Evolutionary conservation across 2,888 invertebrate species (phyloP), one percentile per base, ranked within the genome.

Genomic region (Hypsopygia costalis): DNA sequence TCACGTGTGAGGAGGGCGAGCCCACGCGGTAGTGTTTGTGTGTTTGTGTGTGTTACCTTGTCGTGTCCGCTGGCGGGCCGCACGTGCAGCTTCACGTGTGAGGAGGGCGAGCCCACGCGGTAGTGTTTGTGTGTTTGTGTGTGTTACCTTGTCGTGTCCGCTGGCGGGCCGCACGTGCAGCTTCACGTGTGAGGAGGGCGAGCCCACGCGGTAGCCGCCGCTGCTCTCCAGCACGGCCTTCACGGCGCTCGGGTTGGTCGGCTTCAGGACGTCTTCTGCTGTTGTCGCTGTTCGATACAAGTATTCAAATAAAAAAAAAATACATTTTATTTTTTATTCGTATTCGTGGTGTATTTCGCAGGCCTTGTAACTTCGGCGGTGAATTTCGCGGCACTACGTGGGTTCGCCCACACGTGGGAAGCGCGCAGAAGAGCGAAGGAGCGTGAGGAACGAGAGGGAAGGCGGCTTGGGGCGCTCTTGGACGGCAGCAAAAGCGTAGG

Each of bases 201-300:
- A 71, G 1, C 74, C 62, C n/a, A 82, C 75, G n/a, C 75, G 61
- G 59, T 77, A 83, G 1, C 59, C 53, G 1, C 47, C 43, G 35
- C 47, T 41, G 1, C 75, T 75, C 37, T 91, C 93, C 44, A 94
- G 68, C 11, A 92, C 86, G 0, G 92, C 91, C 60, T 93, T 91
- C 68, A 94, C 93, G 0, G 94, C 93, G 0, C 90, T 90, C 25
- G 93, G 94, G 86, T 93, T 94, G 0, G 93, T 92, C 0, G 94
- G 93, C 55, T 93, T 94, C 12, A 94, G 71, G 0, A 93, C 89
- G 36, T 94, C 93, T 40, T 81, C 78, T 0, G 79, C 63, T 0
- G 74, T 58, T 0, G 67, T 54, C 0, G 72, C 80, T 81, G 52
- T 0, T 9, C n/a, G 16, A 16, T 16, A 25, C 1, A 25, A 25